These are phyloP conservation scores for Petromus typicus DNA, from an alignment of 2,113 vertebrate species.

Conservation along the genomic window DNA sequence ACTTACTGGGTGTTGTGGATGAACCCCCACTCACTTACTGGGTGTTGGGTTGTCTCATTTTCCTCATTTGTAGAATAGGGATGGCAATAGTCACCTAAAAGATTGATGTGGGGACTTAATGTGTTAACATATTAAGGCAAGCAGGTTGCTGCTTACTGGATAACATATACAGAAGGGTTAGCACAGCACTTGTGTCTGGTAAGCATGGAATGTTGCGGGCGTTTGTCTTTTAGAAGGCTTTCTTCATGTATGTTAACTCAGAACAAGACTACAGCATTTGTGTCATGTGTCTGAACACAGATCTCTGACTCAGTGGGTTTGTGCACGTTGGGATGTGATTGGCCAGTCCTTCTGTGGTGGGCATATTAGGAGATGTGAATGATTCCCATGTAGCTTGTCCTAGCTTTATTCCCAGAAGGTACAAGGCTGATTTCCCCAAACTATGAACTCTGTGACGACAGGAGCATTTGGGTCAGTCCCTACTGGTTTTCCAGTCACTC, in stretches of 20 bases:
- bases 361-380: background rate
- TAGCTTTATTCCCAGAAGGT: background rate
- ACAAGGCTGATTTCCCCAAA: background rate
- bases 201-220: background rate
- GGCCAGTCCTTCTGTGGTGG: background rate
- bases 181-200: accelerated
- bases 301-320: background rate
- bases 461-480: background rate
- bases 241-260: background rate
- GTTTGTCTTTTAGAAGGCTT: background rate
- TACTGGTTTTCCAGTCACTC: background rate
- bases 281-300: background rate
- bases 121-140: too few species aligned
- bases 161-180: background rate
- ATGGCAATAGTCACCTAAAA: background rate
- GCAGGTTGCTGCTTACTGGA: too few species aligned
- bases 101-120: background rate
- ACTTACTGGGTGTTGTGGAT: background rate
- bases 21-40: background rate
- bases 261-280: background rate
- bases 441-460: background rate
- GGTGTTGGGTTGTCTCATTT: background rate
- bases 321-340: background rate
- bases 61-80: background rate
- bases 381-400: background rate